A percentile compares a stretch with the other conserved stretches of the same genome.
These are phyloP conservation scores for Ectemnius cavifrons DNA, from an alignment of 2,888 invertebrate genomes.

Conservation along the genomic window DNA sequence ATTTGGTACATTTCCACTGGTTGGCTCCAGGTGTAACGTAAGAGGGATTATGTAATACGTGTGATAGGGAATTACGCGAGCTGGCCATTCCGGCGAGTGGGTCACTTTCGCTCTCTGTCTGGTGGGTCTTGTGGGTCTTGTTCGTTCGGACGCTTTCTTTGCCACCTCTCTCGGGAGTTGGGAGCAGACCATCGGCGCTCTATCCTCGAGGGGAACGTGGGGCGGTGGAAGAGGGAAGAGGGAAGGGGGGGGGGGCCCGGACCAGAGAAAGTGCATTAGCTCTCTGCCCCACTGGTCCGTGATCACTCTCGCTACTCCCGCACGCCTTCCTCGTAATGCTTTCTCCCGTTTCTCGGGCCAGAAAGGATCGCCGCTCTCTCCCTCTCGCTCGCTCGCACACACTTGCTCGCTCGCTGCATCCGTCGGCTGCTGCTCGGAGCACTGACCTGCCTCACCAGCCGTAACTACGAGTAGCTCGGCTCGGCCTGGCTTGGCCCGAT, in stretches of 20 bases:
- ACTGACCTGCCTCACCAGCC: slow-evolving; percentile 69
- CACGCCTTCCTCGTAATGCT: slow-evolving; percentile 49
- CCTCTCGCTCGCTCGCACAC: too few species aligned
- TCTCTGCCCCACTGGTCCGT: slow-evolving; percentile 56
- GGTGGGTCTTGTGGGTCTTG: slow-evolving; percentile 18
- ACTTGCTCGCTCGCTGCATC: slow-evolving; percentile 35
- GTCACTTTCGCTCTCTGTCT: slow-evolving; percentile 54
- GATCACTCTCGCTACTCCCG: slow-evolving; percentile 63
- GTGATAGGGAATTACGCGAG: slow-evolving; percentile 64
- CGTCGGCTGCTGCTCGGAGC: slow-evolving; percentile 47
- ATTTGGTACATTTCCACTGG: slow-evolving; percentile 41
- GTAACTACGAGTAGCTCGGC: slow-evolving; percentile 33
- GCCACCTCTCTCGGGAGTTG: slow-evolving; percentile 12
- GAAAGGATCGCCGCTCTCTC: too few species aligned
- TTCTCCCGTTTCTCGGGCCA: slow-evolving; percentile 52
- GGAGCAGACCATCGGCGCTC: slow-evolving; percentile 49
- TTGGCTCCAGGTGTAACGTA: slow-evolving; percentile 60
- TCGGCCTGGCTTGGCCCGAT: slow-evolving; percentile 10
- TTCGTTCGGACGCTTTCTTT: slow-evolving; percentile 26
- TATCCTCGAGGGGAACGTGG: slow-evolving; percentile 18
- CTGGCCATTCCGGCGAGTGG: slow-evolving; percentile 44
- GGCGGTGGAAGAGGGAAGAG: too few species aligned
- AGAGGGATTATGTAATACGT: slow-evolving; percentile 24
- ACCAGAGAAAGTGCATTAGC: slow-evolving; percentile 64
- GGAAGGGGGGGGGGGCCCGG: neutral